These are phyloP conservation scores for Eidolon dupreanum DNA, from an alignment of 2,797 vertebrate genomes.

Conservation along the genomic window DNA sequence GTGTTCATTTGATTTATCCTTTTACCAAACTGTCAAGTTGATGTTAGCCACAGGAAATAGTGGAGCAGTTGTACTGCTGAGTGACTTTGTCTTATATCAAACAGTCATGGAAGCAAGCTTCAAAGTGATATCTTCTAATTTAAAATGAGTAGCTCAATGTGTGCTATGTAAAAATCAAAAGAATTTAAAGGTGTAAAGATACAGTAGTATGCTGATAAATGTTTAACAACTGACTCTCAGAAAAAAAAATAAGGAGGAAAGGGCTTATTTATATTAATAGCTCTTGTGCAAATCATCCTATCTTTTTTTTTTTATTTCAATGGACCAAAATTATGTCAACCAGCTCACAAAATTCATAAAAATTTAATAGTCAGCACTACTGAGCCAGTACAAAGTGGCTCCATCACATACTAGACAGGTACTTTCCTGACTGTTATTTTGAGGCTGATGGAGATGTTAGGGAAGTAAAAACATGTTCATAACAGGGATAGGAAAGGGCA, in stretches of 20 bases:
- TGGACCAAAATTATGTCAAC: neutral
- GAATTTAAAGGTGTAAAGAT: neutral
- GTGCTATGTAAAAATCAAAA: neutral
- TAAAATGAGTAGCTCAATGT: neutral
- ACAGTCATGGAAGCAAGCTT: neutral
- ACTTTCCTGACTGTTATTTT: neutral
- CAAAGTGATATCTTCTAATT: neutral
- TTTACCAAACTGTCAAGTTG: neutral
- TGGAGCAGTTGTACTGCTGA: neutral
- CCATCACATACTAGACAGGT: neutral
- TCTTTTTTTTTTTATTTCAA: neutral
- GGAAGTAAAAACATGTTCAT: neutral
- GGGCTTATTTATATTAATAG: neutral
- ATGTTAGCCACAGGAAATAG: neutral
- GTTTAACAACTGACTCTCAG: neutral
- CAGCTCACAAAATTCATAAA: neutral
- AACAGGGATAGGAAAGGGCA: neutral
- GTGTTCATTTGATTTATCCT: neutral
- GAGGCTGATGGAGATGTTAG: neutral
- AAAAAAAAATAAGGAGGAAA: neutral
- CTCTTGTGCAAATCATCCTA: neutral
- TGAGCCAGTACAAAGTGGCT: neutral
- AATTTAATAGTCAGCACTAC: neutral
- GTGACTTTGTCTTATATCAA: neutral
- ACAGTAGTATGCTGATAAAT: neutral